Evolutionary conservation across 1,140 invertebrate genomes (phyloP).

Genomic region (Brachystomella parvula): DNA sequence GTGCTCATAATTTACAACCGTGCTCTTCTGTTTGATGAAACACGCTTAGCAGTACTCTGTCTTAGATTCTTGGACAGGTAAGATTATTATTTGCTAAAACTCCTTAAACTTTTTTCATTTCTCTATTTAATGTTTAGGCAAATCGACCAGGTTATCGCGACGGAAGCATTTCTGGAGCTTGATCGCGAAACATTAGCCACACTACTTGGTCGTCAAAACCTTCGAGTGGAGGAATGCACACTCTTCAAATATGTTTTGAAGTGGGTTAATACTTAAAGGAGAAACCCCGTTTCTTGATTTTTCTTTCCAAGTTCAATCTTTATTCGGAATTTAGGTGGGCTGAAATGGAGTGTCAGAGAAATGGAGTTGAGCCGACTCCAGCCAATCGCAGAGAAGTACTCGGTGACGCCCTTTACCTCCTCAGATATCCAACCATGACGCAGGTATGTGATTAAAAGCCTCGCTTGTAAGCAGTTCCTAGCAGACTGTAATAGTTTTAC

Average conservation of each 20-base stretch:
- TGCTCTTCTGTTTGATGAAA: conserved; percentile 81
- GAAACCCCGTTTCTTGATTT: not conserved
- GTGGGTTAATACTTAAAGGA: conserved; percentile 36
- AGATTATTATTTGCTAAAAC: not conserved
- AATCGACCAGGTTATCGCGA: conserved; percentile 48
- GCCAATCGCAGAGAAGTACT: conserved; percentile 64
- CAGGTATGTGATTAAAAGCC: too few species aligned
- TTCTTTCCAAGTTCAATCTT: not conserved
- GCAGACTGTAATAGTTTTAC: too few species aligned
- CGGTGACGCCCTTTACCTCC: conserved; percentile 59
- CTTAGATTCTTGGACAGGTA: conserved; percentile 32
- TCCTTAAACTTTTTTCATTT: not conserved
- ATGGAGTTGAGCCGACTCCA: conserved; percentile 55
- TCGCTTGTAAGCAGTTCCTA: too few species aligned
- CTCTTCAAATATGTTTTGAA: conserved; percentile 59
- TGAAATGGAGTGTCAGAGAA: conserved; percentile 65
- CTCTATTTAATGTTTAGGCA: conserved; percentile 18
- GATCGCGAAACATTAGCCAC: conserved; percentile 71
- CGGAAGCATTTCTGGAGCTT: conserved; percentile 81
- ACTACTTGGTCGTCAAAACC: conserved; percentile 71
- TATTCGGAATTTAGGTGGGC: conserved; percentile 55
- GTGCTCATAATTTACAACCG: conserved; percentile 82
- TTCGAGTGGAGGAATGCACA: conserved; percentile 70
- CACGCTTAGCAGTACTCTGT: conserved; percentile 53
- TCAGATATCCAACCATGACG: conserved; percentile 79